Base-by-base conservation (phyloP, 2,888 invertebrate genomes). In the Nomada flava region DNA sequence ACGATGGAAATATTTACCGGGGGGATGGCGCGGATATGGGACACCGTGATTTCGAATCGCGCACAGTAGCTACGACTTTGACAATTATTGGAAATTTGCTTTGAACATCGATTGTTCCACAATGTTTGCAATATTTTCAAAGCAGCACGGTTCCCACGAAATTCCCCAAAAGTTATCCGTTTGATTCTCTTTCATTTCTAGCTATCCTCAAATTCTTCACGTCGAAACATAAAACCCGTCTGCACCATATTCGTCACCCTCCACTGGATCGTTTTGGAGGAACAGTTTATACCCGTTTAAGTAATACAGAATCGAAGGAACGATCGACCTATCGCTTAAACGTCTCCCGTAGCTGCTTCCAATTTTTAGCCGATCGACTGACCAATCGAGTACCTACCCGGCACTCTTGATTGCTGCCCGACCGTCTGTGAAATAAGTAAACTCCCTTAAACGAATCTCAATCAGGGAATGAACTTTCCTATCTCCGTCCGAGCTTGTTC, bases 361-460 rank as follows among this genome's bases (percentile, higher is more conserved):
- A 5, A 20, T 60, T 50, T 50, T 70, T 29, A 26, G 7, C 1
- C 60, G 47, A 70, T 70, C 60, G 20, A 20, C 47, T 55, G 70
- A 36, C 60, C 70, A 20, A 60, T 60, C 50, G 20, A 70, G 3
- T 20, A 1, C 36, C 36, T 5, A 5, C 1, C 7, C 36, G 36
- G 36, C 36, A 36, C 36, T 15, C n/a, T 2, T 29, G 65, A 42
- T 18, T 59, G 70, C n/a, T 20, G 20, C 5, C 20, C 47, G 20
- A 60, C 47, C 13, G 47, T 2, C 47, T n/a, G 70, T 36, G 15
- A 18, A 70, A 60, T 29, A 60, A 60, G 60, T n/a, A 15, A 60
- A 60, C 26, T 67, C 52, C 26, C 10, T 29, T 10, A 50, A 60
- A 50, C 20, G 70, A 44, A 47, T 44, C 57, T 59, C 9, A 13